Conservation (phyloP, 2,797 vertebrate species). For the Lagorchestes hirsutus region DNA sequence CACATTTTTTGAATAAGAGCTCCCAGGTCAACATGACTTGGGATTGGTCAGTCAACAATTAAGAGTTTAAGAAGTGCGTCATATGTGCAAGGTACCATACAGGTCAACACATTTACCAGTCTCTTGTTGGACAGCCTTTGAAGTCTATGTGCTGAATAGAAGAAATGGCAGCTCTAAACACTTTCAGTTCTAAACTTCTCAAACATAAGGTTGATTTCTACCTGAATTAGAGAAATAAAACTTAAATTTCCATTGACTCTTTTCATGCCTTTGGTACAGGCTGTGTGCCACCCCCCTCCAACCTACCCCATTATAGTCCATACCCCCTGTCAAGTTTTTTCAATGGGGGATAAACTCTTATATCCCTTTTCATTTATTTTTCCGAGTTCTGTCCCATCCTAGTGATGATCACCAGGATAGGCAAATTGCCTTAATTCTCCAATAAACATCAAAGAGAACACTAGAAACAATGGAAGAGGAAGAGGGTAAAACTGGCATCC, state of each 20-base stretch:
- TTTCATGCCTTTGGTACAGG: neutral
- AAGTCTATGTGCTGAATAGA: neutral
- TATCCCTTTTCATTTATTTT: neutral
- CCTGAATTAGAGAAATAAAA: neutral
- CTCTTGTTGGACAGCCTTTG: neutral
- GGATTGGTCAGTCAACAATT: neutral
- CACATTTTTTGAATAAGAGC: neutral
- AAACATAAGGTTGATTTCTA: neutral
- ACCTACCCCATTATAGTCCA: neutral
- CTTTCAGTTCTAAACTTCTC: neutral
- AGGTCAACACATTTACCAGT: neutral
- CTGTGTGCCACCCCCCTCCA: neutral
- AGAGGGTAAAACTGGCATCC: neutral
- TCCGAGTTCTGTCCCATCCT: neutral
- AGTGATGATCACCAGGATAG: neutral
- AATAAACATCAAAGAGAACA: neutral
- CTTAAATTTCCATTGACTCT: neutral
- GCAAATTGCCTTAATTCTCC: neutral
- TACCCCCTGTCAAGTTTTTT: neutral
- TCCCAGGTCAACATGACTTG: neutral
- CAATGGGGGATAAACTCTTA: neutral
- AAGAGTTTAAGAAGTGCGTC: neutral
- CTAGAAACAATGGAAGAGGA: neutral
- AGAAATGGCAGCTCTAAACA: neutral
- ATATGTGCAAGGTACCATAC: neutral